Base-by-base conservation (phyloP, 1,140 invertebrate species). In the Cydia amplana region DNA sequence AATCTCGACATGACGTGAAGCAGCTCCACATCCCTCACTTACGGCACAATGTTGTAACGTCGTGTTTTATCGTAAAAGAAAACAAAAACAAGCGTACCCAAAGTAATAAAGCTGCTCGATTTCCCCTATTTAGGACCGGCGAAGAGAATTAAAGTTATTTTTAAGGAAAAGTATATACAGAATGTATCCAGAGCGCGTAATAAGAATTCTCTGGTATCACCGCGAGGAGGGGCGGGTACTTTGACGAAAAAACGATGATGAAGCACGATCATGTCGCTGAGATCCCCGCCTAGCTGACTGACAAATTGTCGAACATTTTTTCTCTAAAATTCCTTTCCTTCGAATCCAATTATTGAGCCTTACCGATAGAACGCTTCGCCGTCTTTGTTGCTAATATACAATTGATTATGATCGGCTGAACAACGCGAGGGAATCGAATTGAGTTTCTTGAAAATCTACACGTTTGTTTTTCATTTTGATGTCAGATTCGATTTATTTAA, bases 121-220 rank as follows among this genome's bases (percentile, higher is more conserved):
- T 89, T 87, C 85, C 85, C 79, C 83, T 87, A 87, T 89, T 90
- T 87, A 85, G 84, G 80, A 86, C 79, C 83, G 51, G 55, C 49
- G 72, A 77, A 90, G 83, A 87, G 86, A 91, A 90, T 91, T 91
- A 87, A 91, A 91, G 89, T 90, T 90, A 83, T 85, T 86, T 90
- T 88, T 85, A 87, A 81, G 84, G 82, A 85, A 85, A 92, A 85
- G 82, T 88, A 85, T 87, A 90, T 85, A 82, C 80, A 84, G 83
- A 85, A 87, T 86, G 82, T 90, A 89, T 86, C 83, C 75, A 87
- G 84, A 84, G 82, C 82, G 81, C 79, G 79, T 88, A 89, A 91
- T 91, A 91, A 87, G 85, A 87, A 88, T 88, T 87, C 85, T 79
- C 79, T 78, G 79, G 79, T 70, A 72, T 76, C 81, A 77, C 73